Evolutionary conservation across 2,797 vertebrate genomes (phyloP).

Genomic region (Tenualosa thibaudeaui): DNA sequence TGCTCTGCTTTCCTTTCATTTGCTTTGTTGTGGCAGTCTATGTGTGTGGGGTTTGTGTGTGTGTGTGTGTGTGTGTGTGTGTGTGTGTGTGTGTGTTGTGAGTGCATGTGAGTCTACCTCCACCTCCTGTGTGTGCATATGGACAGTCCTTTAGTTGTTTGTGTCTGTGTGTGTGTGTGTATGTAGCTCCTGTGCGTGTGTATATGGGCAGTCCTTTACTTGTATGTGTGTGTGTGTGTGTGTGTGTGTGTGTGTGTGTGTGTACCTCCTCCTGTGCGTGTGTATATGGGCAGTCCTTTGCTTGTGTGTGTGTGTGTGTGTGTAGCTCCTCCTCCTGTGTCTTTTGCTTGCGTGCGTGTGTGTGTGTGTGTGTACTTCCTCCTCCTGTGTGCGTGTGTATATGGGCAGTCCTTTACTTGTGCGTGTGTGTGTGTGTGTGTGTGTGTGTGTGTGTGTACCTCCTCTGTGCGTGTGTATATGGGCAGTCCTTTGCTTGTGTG

Average conservation of each 20-base stretch:
- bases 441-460: background rate
- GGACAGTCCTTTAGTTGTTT: background rate
- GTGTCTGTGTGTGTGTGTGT: background rate
- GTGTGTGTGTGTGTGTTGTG: conserved; percentile 28
- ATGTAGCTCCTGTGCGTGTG: background rate
- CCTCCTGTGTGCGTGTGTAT: conserved; percentile 40
- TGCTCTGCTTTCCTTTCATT: no score
- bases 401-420: conserved; percentile 31
- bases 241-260: background rate
- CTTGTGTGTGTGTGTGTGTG: background rate
- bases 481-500: background rate
- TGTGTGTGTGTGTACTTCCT: conserved; percentile 38
- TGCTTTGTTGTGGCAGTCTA: background rate
- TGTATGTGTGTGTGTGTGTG: background rate
- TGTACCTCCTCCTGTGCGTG: background rate
- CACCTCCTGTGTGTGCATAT: conserved; percentile 41
- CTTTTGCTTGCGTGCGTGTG: conserved; percentile 11
- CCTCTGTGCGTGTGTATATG: background rate
- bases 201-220: no score
- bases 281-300: background rate
- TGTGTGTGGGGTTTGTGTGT: background rate
- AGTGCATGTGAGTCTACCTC: conserved; percentile 41
- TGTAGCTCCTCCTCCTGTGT: conserved; percentile 7
- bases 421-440: conserved; percentile 10
- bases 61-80: conserved; percentile 10